Base-by-base conservation (phyloP, 2,888 invertebrate species). In the Cataglyphis cursor region DNA sequence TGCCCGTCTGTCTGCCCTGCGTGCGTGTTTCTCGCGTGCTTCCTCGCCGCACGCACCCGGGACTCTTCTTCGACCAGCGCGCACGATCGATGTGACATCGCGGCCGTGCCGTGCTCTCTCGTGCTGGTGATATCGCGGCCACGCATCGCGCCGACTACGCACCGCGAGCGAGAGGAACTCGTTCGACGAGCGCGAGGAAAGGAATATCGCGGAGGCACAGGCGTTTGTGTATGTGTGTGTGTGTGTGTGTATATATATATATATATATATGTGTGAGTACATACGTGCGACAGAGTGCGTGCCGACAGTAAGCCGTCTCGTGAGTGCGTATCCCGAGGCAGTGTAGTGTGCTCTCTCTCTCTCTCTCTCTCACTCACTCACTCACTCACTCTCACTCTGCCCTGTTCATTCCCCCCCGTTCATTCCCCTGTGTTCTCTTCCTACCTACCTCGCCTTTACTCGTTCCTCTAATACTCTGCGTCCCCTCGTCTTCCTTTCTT, bases 21-120 rank as follows among this genome's bases (percentile, higher is more conserved):
- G 90, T 90, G 90, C 86, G 90, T 90, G 90, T 86, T 88, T 90
- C 78, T 80, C 87, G 89, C 90, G 90, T 90, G 90, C 86, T 88
- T 89, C 83, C 83, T 90, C 83, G 88, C 90, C 88, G 90, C 90
- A 89, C 90, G 86, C 87, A 88, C 87, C 66, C 88, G 85, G 84
- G 87, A 81, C 87, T 90, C 88, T 86, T 88, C 89, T 83, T 87
- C 85, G 90, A 75, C 84, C 70, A 68, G 62, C 73, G 86, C 74
- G 87, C 51, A 51, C 90, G 90, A 90, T 90, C 90, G 90, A 90
- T 90, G 89, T 90, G 89, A 90, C 90, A 89, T 86, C 84, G 86
- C 82, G 83, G 18, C 82, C 81, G 83, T 84, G 85, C 85, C 82
- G 81, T 83, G 83, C 82, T 83, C 87, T 88, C 64, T 59, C 21